These are phyloP conservation scores for Brachynemurus nebulosus DNA, from an alignment of 2,888 invertebrate genomes.

Conservation along the genomic window DNA sequence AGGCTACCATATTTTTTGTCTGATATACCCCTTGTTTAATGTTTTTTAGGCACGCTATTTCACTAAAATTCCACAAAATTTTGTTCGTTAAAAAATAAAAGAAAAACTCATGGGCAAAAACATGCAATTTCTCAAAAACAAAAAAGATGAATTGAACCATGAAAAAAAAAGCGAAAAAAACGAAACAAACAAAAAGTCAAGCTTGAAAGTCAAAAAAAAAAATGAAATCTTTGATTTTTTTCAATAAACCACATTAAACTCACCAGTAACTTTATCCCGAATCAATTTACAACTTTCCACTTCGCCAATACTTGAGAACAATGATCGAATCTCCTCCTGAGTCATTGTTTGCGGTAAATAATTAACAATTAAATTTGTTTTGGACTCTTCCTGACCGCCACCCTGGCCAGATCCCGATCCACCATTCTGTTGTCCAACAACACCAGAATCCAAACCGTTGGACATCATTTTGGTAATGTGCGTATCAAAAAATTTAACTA, in stretches of 20 bases:
- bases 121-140: neutral
- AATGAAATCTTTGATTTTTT: neutral
- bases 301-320: slow-evolving; percentile 97
- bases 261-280: slow-evolving; percentile 93
- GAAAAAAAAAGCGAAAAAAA: neutral
- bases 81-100: too few species aligned
- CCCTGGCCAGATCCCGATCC: slow-evolving; percentile 39
- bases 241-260: slow-evolving; percentile 23
- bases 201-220: neutral
- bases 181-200: neutral
- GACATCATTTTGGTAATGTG: slow-evolving; percentile 47
- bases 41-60: too few species aligned
- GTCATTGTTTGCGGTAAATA: slow-evolving; percentile 99
- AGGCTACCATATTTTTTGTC: too few species aligned
- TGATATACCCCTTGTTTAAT: too few species aligned
- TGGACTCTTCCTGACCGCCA: slow-evolving; percentile 75
- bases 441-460: slow-evolving; percentile 67
- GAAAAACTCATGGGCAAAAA: too few species aligned
- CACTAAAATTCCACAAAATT: too few species aligned
- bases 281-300: slow-evolving; percentile 99
- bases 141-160: neutral
- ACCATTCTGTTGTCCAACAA: slow-evolving; percentile 72
- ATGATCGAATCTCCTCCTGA: slow-evolving; percentile 94
- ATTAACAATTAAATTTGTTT: slow-evolving; percentile 98
- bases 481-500: neutral